Evolutionary conservation across 2,888 invertebrate species (phyloP), one percentile per base, ranked within the genome.

Genomic region (Balanococcus diminutus): DNA sequence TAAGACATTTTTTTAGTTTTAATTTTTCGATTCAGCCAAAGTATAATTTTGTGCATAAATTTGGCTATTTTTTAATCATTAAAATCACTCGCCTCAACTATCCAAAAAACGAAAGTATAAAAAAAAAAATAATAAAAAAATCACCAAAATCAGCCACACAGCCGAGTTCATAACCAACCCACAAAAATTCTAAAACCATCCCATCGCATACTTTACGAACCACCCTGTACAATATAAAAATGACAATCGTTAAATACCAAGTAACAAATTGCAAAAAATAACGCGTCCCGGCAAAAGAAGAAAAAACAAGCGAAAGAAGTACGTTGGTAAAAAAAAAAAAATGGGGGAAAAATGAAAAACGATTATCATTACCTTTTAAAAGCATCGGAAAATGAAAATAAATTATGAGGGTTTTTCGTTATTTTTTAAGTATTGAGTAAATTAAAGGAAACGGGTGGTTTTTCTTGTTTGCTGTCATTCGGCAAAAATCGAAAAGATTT

Each of bases 351-450:
- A 84, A 84, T 84, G 84, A 84, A 84, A 84, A 84, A 84, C 84
- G 84, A 84, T 84, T 84, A 31, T 84, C 84, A 84, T 84, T 84
- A 84, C 84, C 84, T 84, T 84, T 84, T 84, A 84, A 84, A 84
- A 84, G 67, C 84, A 84, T 84, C 84, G 75, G 84, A 83, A 83
- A 83, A 83, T 83, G 84, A 84, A 84, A 84, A 84, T 84, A 75
- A 84, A 84, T 84, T 84, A 84, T 84, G 84, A 84, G 84, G 75
- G 84, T 84, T 84, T 84, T 84, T 84, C 84, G 84, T 84, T 84
- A 84, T 84, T 84, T 84, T 84, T 84, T 84, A 84, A 84, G 84
- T 84, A 84, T 84, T 84, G 84, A 84, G 84, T 84, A 84, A 84
- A 84, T 84, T 84, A 84, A 84, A 84, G 84, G 84, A 84, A 84